Base-by-base conservation (phyloP, 2,888 invertebrate genomes). In the Dryococelus australis region DNA sequence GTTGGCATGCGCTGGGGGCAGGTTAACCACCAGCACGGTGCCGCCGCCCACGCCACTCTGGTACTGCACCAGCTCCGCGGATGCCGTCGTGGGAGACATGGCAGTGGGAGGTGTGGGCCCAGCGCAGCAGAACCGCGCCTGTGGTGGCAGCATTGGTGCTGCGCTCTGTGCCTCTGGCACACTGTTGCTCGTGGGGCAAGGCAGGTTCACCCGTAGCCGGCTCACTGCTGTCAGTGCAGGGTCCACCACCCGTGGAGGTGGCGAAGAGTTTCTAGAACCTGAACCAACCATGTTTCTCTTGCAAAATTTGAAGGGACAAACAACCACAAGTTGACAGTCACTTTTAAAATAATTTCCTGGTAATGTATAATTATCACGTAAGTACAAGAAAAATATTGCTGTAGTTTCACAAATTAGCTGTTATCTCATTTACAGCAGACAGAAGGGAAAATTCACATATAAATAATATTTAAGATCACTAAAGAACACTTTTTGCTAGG, bases 1-100 rank as follows among this genome's bases (percentile, higher is more conserved):
- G 89, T 91, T 92, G 84, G 92, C 92, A 85, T 94, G 94, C 90
- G 96, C 94, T 0, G 97, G 97, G 12, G 97, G 97, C 88, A 97
- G 93, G 90, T 97, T 97, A 16, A 97, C 97, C 4, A 97, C 97
- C 78, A 97, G 93, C 53, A 97, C 96, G 0, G 97, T 96, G 5
- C 97, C 96, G 0, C 94, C 90, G 16, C 87, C 94, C 0, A 94
- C 94, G 1, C 94, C 93, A 0, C 95, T 94, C 85, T 96, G 94
- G 86, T 96, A 93, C 91, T 95, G 95, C 86, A 95, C 94, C 92
- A 95, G 93, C 89, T 95, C 94, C 12, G 93, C 91, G 90, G 93
- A 94, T 92, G 92, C 93, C 91, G 91, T 86, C 88, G 91, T 91
- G 90, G 93, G 94, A 92, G 92, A 93, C 91, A 91, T 65, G 88